These are phyloP conservation scores for Agonopterix heracliana DNA, from an alignment of 2,888 invertebrate species.

Conservation along the genomic window DNA sequence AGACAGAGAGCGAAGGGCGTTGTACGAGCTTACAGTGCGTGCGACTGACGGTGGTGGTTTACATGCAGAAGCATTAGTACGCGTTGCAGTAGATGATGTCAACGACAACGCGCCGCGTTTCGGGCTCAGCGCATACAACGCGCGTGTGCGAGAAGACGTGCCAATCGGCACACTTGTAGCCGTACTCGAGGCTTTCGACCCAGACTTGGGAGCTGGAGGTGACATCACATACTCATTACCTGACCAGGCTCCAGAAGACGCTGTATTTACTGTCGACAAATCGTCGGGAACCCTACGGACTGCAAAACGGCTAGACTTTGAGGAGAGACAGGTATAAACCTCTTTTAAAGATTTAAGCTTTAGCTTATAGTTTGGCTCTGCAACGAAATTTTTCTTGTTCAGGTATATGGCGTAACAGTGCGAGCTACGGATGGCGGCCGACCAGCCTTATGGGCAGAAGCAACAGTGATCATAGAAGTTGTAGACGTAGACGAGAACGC, in stretches of 20 bases:
- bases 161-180: slow-evolving; percentile 92
- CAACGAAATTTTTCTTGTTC: background rate
- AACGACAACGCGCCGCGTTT: slow-evolving; percentile 94
- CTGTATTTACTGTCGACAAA: slow-evolving; percentile 88
- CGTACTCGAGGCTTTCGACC: slow-evolving; percentile 87
- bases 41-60: slow-evolving; percentile 88
- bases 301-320: slow-evolving; percentile 87
- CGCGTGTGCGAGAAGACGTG: slow-evolving; percentile 93
- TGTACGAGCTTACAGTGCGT: slow-evolving; percentile 86
- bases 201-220: slow-evolving; percentile 90
- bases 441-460: slow-evolving; percentile 86
- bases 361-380: no score
- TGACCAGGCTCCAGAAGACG: slow-evolving; percentile 79
- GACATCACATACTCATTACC: slow-evolving; percentile 86
- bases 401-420: slow-evolving; percentile 90
- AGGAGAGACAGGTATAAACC: slow-evolving; percentile 80
- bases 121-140: slow-evolving; percentile 82
- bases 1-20: slow-evolving; percentile 89
- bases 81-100: slow-evolving; percentile 90
- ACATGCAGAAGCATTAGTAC: slow-evolving; percentile 87
- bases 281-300: slow-evolving; percentile 91
- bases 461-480: slow-evolving; percentile 88
- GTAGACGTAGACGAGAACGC: slow-evolving; percentile 97
- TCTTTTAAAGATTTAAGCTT: no score
- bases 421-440: slow-evolving; percentile 90